These are phyloP conservation scores for Lysandra coridon DNA, from an alignment of 2,888 invertebrate species.

Conservation along the genomic window DNA sequence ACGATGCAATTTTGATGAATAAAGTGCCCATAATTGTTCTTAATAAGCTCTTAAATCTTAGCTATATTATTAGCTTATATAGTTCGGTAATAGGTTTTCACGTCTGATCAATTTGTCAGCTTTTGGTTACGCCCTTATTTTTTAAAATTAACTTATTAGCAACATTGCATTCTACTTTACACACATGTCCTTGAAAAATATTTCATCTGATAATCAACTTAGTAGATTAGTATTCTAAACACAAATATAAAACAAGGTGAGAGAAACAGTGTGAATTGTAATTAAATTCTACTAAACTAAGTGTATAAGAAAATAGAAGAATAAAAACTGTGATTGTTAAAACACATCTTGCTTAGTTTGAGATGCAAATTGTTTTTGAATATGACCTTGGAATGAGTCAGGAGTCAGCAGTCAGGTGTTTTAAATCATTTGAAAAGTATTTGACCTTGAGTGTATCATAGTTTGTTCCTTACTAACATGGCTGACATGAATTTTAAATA, in stretches of 20 bases:
- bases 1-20: too few species aligned
- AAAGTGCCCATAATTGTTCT: too few species aligned
- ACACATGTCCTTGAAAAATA: background rate
- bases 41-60: too few species aligned
- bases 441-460: conserved; percentile 50
- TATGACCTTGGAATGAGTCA: conserved; percentile 50
- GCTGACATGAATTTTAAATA: too few species aligned
- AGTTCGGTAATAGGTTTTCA: too few species aligned
- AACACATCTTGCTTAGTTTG: background rate
- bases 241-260: background rate
- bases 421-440: conserved; percentile 55
- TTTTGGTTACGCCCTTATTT: background rate
- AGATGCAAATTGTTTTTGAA: conserved; percentile 43
- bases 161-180: too few species aligned
- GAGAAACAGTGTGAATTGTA: background rate
- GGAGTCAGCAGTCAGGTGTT: background rate
- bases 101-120: background rate
- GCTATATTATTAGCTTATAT: too few species aligned
- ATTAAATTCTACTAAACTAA: background rate
- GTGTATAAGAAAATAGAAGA: background rate
- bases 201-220: background rate
- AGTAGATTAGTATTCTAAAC: background rate
- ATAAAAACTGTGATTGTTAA: background rate
- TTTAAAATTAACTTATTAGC: background rate
- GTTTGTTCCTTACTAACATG: conserved; percentile 27